A percentile compares a stretch with the other conserved stretches of the same genome.
Conservation (phyloP, 2,797 vertebrate species). For the Streptopelia turtur region DNA sequence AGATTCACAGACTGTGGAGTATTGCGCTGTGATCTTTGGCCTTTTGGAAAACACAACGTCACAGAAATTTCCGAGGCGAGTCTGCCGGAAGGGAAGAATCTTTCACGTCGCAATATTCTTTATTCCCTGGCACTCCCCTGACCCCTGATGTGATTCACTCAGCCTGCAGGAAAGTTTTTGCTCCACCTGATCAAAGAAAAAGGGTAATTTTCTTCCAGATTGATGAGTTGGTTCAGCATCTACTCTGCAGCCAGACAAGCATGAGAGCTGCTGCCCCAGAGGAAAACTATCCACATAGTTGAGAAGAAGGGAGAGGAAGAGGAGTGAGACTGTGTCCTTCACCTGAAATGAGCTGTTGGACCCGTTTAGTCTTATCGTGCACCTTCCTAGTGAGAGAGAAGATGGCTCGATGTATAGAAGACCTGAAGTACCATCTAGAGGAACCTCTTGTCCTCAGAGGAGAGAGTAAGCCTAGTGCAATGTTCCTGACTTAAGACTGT, state of each 20-base stretch:
- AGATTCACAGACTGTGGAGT: background rate
- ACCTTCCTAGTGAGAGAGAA: background rate
- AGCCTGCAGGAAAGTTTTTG: background rate
- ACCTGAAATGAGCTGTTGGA: background rate
- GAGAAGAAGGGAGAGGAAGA: background rate
- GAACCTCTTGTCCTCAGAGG: background rate
- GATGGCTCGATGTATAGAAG: background rate
- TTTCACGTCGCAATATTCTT: fast-evolving
- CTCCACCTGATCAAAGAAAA: background rate
- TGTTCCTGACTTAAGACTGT: background rate
- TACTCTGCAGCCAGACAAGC: background rate
- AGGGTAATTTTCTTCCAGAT: background rate
- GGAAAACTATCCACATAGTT: fast-evolving
- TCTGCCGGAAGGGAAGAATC: background rate
- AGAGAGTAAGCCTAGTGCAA: background rate
- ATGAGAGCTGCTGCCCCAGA: background rate
- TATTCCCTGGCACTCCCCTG: background rate
- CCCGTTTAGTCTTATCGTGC: fast-evolving
- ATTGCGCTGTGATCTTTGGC: background rate
- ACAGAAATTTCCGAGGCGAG: background rate
- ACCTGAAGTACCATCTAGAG: background rate
- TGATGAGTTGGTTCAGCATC: background rate
- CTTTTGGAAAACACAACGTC: background rate
- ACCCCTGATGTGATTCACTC: background rate
- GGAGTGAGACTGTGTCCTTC: background rate